Evolutionary conservation across 2,888 invertebrate genomes (phyloP), one percentile per base, ranked within the genome.

Genomic region (Theodoxus fluviatilis): DNA sequence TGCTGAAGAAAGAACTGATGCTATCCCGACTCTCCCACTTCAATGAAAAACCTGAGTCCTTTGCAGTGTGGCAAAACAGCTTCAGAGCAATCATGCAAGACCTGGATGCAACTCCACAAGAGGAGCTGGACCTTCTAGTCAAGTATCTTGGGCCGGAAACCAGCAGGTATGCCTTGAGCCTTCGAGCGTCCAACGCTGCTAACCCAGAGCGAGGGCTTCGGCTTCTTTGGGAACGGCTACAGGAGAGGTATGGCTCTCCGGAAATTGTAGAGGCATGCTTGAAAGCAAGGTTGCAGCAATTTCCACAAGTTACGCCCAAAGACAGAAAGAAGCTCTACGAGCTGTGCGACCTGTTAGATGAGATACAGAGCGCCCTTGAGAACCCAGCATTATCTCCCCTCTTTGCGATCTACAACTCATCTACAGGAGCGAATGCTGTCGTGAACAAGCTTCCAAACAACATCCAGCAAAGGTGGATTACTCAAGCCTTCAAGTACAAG

Each of bases 361-460:
- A 74, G 57, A 71, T 74, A 28, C 67, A 79, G 55, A 57, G 68
- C 2, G 9, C 73, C 38, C 74, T 75, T 43, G 57, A 67, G 40
- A 65, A 76, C 25, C 67, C 59, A 1, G 69, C 67, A 18, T 76
- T 71, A 55, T 47, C 38, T 1, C 2, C 68, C 2, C 31, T 71
- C 3, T 66, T 78, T 22, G 61, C 72, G 9, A n/a, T n/a, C n/a
- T n/a, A n/a, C n/a, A n/a, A n/a, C n/a, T n/a, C n/a, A n/a, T n/a
- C n/a, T n/a, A n/a, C 69, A 12, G 75, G 77, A 3, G 71, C 78
- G 1, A 55, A 59, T 3, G 74, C 74, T 0, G 75, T 79, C 1
- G 69, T 77, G 1, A n/a, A 40, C n/a, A 79, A 76, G 64, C 68
- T 77, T 2, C 75, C 79, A 0, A 68, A 67, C n/a, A n/a, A n/a